Conservation (phyloP, 2,113 vertebrate species). For the Pristiophorus japonicus region DNA sequence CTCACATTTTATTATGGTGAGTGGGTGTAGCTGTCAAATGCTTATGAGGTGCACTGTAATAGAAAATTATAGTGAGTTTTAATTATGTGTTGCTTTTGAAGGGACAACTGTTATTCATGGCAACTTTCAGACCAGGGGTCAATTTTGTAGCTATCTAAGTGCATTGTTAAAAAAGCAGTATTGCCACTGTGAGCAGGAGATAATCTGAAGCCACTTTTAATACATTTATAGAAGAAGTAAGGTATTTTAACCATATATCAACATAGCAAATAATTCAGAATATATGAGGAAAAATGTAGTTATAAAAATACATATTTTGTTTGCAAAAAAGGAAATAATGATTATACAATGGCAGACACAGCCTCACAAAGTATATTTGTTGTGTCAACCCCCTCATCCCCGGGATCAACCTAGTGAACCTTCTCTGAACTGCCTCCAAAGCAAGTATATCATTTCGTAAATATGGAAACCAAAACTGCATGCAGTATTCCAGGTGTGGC, state of each 20-base stretch:
- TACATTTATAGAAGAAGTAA: not conserved
- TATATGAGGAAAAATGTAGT: not conserved
- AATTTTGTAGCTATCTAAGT: not conserved
- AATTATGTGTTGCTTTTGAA: not conserved
- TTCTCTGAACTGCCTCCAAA: too few relatives aligned
- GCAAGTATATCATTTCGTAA: too few relatives aligned
- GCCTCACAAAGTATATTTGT: not conserved
- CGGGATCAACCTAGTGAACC: too few relatives aligned
- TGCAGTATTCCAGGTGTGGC: too few relatives aligned
- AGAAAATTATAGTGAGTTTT: not conserved
- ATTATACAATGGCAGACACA: not conserved
- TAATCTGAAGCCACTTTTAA: not conserved
- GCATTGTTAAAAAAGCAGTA: not conserved
- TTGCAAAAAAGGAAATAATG: not conserved
- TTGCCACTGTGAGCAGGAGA: not conserved
- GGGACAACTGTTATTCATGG: too few relatives aligned
- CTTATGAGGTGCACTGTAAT: not conserved
- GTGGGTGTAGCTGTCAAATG: not conserved
- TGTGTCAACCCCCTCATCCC: too few relatives aligned
- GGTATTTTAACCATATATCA: not conserved
- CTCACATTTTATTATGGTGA: not conserved
- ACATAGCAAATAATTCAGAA: not conserved
- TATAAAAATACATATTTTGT: not conserved
- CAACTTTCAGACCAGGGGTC: not conserved
- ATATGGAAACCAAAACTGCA: too few relatives aligned